Base-by-base conservation (phyloP, 2,113 vertebrate genomes). In the Tiliqua scincoides region DNA sequence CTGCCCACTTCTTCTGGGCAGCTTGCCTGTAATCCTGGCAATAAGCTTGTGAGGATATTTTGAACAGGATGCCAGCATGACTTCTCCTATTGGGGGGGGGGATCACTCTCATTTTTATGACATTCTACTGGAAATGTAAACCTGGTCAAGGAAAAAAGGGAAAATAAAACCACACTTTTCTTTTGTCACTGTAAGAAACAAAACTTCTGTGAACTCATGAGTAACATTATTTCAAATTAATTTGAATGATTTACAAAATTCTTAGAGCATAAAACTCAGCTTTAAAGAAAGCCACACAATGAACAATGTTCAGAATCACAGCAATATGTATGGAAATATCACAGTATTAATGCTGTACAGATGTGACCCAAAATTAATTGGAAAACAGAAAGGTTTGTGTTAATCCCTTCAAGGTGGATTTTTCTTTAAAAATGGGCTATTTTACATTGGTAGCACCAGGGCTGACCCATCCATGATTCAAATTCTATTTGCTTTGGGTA, bases 1-100 rank as follows among this genome's bases (percentile, higher is more conserved):
- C 67, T 93, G 83, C 86, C 0, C 3, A 72, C 48, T 15, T 32
- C 15, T 89, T 52, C 85, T 43, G 74, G 76, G 77, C 89, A 83
- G 65, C 23, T 35, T 70, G 77, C 87, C 83, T 85, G 18, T 0
- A 52, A 35, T 5, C 3, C 8, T 75, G 63, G 83, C 67, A 85
- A 86, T 12, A 21, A 2, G 18, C 5, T 25, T 52, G 57, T 73
- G 70, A 89, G 7, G 10, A 15, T 76, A 74, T 65, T 93, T 73
- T 83, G 61, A 88, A 35, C 91, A 82, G 88, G 73, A 79, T 14
- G 81, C 52, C 70, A 71, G 20, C 68, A 76, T 30, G 12, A 81
- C 79, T 82, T 87, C 70, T 78, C 78, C 43, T 30, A 73, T 83
- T 1, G 37, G 23, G 27, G 52, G 12, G 3, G 61, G 15, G 67